phyloP scores from a whole-genome alignment of 2,888 invertebrate genomes.

The Hyppa rectilinea region DNA sequence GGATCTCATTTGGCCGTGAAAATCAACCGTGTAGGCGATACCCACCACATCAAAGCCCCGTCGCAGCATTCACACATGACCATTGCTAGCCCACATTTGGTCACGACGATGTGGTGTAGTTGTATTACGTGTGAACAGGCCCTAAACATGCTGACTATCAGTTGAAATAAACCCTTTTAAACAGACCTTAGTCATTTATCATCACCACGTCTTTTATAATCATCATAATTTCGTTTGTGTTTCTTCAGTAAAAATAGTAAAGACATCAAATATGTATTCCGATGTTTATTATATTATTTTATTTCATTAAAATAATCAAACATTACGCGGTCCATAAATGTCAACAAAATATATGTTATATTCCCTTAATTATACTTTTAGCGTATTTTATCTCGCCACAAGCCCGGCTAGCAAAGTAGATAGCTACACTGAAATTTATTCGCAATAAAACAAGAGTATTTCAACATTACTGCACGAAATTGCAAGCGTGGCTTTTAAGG shows the following conservation, averaged over 20 bases:
- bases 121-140: too few relatives aligned
- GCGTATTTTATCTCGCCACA: constrained; percentile 16
- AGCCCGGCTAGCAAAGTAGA: constrained; percentile 4
- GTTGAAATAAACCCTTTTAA: constrained; percentile 15
- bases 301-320: constrained; percentile 11
- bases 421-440: constrained; percentile 36
- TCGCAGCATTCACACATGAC: too few relatives aligned
- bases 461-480: constrained; percentile 33
- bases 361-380: constrained; percentile 27
- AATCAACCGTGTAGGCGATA: too few relatives aligned
- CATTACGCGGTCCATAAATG: neutral
- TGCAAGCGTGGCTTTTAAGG: constrained; percentile 29
- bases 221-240: neutral
- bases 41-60: too few relatives aligned
- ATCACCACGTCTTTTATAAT: constrained; percentile 27
- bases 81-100: too few relatives aligned
- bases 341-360: constrained; percentile 8
- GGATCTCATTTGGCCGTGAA: too few relatives aligned
- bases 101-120: too few relatives aligned
- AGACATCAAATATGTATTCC: neutral
- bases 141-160: constrained; percentile 1
- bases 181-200: constrained; percentile 19
- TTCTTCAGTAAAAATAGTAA: constrained; percentile 5
- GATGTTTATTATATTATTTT: neutral
- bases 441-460: constrained; percentile 37